A percentile compares a stretch with the other conserved stretches of the same genome.
Conservation (phyloP, 2,797 vertebrate species). For the Spondyliosoma cantharus region DNA sequence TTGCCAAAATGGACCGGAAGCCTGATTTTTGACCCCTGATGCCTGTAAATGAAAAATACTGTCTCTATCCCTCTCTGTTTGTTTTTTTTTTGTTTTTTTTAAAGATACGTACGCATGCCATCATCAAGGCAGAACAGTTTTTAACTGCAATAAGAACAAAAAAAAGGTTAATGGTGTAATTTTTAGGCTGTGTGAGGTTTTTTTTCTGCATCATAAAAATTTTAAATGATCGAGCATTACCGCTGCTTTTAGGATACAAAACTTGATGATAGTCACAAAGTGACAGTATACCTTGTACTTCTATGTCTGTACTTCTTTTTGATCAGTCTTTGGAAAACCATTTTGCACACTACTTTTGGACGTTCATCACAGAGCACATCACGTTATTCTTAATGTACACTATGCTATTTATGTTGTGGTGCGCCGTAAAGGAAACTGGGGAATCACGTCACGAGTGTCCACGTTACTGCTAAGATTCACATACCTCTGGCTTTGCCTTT, state of each 20-base stretch:
- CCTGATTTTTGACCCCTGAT: slow-evolving; percentile 49
- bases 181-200: slow-evolving; percentile 51
- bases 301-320: slow-evolving; percentile 28
- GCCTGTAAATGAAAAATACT: slow-evolving; percentile 12
- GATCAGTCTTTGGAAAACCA: slow-evolving; percentile 39
- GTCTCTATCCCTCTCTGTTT: neutral
- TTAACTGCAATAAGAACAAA: slow-evolving; percentile 43
- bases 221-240: slow-evolving; percentile 41
- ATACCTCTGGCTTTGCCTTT: slow-evolving; percentile 69
- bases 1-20: slow-evolving; percentile 71
- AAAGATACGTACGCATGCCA: slow-evolving; percentile 3
- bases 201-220: slow-evolving; percentile 24
- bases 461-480: slow-evolving; percentile 56
- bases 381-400: slow-evolving; percentile 37
- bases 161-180: slow-evolving; percentile 14
- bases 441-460: slow-evolving; percentile 23
- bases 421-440: slow-evolving; percentile 39
- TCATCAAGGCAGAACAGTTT: slow-evolving; percentile 7
- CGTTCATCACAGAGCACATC: slow-evolving; percentile 43
- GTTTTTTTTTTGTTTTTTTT: neutral
- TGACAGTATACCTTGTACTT: slow-evolving; percentile 38
- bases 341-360: slow-evolving; percentile 50
- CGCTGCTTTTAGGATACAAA: slow-evolving; percentile 61
- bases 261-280: slow-evolving; percentile 32
- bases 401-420: slow-evolving; percentile 59